Evolutionary conservation across 1,140 invertebrate species (phyloP).

Genomic region (Stenopsyche tienmushanensis): DNA sequence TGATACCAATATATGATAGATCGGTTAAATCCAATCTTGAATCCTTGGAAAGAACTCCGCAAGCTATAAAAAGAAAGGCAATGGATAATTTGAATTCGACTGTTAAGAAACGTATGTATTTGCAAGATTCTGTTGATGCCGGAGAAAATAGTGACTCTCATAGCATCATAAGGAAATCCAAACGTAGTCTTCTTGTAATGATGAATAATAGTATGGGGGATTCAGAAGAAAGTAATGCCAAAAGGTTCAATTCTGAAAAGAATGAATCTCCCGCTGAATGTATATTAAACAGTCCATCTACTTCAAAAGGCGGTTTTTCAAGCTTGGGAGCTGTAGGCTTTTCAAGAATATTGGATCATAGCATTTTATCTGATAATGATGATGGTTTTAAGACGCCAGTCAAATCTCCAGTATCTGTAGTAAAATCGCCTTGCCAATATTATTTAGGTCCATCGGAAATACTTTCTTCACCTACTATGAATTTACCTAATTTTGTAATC

Average conservation of each 20-base stretch:
- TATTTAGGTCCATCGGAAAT: not conserved
- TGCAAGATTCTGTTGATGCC: not conserved
- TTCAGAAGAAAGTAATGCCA: conserved; percentile 23
- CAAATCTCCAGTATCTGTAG: conserved; percentile 24
- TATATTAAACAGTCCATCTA: not conserved
- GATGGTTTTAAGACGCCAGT: conserved; percentile 31
- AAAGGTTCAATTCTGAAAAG: conserved; percentile 3
- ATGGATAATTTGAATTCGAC: conserved; percentile 7
- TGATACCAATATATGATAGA: conserved; percentile 44
- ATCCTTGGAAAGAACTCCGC: conserved; percentile 53
- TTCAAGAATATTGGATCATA: not conserved
- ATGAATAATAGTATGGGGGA: conserved; percentile 18
- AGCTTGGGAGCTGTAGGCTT: not conserved
- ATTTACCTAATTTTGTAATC: conserved; percentile 75
- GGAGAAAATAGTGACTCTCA: conserved; percentile 9
- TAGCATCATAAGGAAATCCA: conserved; percentile 26
- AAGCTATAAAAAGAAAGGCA: conserved; percentile 50
- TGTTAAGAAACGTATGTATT: conserved; percentile 9
- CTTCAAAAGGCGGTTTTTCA: not conserved
- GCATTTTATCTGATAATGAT: not conserved
- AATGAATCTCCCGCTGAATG: not conserved
- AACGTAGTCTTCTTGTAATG: conserved; percentile 38
- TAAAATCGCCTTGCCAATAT: conserved; percentile 16
- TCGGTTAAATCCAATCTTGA: conserved; percentile 45
- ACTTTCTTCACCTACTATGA: conserved; percentile 55